phyloP scores from a whole-genome alignment of 1,140 invertebrate species.

The Diorhabda carinulata region DNA sequence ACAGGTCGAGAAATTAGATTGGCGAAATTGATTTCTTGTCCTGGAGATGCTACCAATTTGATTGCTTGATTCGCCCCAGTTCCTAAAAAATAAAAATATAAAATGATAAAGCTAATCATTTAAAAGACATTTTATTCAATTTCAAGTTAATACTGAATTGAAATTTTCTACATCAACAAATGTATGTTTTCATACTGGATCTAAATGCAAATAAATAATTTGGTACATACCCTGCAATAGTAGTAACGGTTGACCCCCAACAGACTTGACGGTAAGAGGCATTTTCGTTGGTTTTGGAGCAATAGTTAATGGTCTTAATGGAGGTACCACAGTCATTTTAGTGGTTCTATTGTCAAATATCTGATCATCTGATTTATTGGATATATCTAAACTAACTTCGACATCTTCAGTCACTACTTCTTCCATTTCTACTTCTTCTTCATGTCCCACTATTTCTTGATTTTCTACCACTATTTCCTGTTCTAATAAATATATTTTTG shows the following conservation, averaged over 20 bases:
- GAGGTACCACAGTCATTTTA: constrained; percentile 35
- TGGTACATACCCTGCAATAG: constrained; percentile 37
- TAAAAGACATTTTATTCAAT: background rate
- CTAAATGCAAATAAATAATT: background rate
- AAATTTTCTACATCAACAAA: background rate
- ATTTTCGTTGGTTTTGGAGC: constrained; percentile 46
- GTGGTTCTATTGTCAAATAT: constrained; percentile 35
- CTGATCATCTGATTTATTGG: constrained; percentile 30
- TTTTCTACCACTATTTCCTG: constrained; percentile 29
- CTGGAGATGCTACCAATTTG: constrained; percentile 43
- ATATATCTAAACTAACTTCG: constrained; percentile 38
- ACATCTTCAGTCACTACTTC: constrained; percentile 37
- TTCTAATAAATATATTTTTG: no score
- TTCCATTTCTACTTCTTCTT: constrained; percentile 37
- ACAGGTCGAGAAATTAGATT: constrained; percentile 42
- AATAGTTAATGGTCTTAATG: constrained; percentile 44
- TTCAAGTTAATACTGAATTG: background rate
- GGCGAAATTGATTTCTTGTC: constrained; percentile 41
- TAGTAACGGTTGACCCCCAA: constrained; percentile 40
- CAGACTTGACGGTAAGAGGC: constrained; percentile 42
- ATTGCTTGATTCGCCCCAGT: constrained; percentile 38
- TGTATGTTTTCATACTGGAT: background rate
- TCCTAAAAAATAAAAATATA: constrained; percentile 17
- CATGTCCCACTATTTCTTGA: constrained; percentile 32
- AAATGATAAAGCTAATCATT: background rate